Evolutionary conservation across 1,140 invertebrate genomes (phyloP).

Genomic region (Chrysomallon squamiferum): DNA sequence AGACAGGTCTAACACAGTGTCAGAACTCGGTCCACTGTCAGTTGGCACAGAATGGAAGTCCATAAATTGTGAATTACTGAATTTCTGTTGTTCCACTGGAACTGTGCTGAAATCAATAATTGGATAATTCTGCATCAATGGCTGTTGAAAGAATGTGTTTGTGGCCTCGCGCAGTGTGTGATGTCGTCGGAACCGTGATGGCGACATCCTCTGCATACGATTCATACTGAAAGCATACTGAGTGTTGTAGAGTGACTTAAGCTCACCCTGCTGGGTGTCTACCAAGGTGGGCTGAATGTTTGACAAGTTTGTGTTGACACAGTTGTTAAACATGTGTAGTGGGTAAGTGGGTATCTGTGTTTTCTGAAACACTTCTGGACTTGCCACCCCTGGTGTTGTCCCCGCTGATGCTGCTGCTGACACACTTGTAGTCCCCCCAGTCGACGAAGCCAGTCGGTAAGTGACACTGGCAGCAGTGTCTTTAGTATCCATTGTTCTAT

Average conservation of each 20-base stretch:
- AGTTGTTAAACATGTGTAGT: constrained; percentile 19
- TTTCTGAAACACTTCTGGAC: neutral
- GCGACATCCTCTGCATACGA: constrained; percentile 4
- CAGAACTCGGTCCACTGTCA: too few species aligned
- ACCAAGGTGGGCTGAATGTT: constrained; percentile 26
- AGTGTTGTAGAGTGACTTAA: constrained; percentile 1
- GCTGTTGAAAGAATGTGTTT: constrained; percentile 9
- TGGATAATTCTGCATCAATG: neutral
- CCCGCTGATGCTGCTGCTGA: neutral
- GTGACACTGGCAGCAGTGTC: constrained; percentile 10
- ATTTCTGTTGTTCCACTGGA: neutral
- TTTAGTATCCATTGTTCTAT: constrained; percentile 16
- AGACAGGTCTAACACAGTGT: too few species aligned
- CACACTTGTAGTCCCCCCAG: neutral
- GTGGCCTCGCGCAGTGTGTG: constrained; percentile 21
- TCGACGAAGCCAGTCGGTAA: constrained; percentile 4
- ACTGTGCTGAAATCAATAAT: neutral
- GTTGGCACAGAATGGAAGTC: neutral
- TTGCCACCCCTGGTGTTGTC: neutral
- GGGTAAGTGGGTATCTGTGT: constrained; percentile 6
- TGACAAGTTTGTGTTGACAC: constrained; percentile 37
- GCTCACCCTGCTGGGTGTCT: neutral
- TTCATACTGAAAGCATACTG: constrained; percentile 9
- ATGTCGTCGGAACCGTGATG: constrained; percentile 12
- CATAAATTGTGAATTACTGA: neutral